Evolutionary conservation across 1,140 invertebrate species (phyloP).

Genomic region (Micrasema longulum): DNA sequence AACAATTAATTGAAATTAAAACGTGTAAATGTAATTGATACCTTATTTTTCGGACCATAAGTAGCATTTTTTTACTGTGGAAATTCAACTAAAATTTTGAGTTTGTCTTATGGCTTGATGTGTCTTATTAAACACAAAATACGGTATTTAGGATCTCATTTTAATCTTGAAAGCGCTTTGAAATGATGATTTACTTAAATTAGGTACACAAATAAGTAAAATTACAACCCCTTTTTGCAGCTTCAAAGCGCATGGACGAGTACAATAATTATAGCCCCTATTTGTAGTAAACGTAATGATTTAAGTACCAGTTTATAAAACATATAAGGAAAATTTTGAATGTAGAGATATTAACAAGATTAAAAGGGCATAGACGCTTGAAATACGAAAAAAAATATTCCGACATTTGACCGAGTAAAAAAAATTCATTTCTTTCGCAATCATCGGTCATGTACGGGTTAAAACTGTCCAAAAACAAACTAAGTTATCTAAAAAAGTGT

Average conservation of each 20-base stretch:
- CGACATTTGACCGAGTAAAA: neutral
- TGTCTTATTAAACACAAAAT: too few species aligned
- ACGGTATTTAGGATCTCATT: neutral
- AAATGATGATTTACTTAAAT: too few species aligned
- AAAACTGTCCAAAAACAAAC: neutral
- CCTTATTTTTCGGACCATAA: neutral
- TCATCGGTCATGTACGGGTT: neutral
- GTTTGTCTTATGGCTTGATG: neutral
- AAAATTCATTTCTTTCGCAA: neutral
- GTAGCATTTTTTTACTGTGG: neutral
- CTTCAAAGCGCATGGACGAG: neutral
- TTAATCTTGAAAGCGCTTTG: neutral
- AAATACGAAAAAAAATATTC: neutral
- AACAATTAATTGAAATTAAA: too few species aligned
- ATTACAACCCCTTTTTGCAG: neutral
- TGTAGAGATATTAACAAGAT: neutral
- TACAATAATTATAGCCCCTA: neutral
- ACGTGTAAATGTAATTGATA: neutral
- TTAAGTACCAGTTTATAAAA: neutral
- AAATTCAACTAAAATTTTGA: neutral
- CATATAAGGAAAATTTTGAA: neutral
- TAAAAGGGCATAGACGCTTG: neutral
- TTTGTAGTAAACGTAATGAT: neutral
- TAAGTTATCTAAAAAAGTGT: too few species aligned
- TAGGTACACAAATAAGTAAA: neutral